A percentile compares a stretch with the other conserved stretches of the same genome.
phyloP scores from a whole-genome alignment of 2,113 vertebrate genomes.

The Bubo blakistoni region DNA sequence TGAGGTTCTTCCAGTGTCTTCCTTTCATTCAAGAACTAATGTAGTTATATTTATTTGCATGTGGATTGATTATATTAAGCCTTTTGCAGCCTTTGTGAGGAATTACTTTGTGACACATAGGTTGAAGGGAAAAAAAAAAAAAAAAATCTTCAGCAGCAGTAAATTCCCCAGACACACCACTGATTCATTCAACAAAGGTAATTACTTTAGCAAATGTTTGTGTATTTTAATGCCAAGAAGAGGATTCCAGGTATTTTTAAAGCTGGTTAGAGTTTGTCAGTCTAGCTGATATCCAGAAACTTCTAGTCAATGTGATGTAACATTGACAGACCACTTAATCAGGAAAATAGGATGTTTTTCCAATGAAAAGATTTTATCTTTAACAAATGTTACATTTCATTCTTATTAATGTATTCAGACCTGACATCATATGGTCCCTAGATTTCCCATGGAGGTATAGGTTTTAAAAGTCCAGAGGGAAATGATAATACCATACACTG shows the following conservation, averaged over 20 bases:
- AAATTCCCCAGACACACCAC: background rate
- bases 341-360: background rate
- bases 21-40: background rate
- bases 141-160: background rate
- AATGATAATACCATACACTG: background rate
- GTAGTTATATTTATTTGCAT: background rate
- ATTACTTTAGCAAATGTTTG: constrained; percentile 61
- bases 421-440: background rate
- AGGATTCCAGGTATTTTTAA: constrained; percentile 34
- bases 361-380: background rate
- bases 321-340: background rate
- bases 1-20: background rate
- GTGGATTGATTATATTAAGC: background rate
- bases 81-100: background rate
- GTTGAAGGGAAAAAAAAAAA: background rate
- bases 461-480: constrained; percentile 13
- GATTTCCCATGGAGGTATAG: background rate
- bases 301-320: background rate
- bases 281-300: background rate
- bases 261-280: background rate
- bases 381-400: background rate
- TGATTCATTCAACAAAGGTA: constrained; percentile 26
- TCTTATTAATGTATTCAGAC: constrained; percentile 1
- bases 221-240: constrained; percentile 17
- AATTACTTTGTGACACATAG: background rate